These are phyloP conservation scores for Aphodius sticticus DNA, from an alignment of 2,888 invertebrate genomes.

Conservation along the genomic window DNA sequence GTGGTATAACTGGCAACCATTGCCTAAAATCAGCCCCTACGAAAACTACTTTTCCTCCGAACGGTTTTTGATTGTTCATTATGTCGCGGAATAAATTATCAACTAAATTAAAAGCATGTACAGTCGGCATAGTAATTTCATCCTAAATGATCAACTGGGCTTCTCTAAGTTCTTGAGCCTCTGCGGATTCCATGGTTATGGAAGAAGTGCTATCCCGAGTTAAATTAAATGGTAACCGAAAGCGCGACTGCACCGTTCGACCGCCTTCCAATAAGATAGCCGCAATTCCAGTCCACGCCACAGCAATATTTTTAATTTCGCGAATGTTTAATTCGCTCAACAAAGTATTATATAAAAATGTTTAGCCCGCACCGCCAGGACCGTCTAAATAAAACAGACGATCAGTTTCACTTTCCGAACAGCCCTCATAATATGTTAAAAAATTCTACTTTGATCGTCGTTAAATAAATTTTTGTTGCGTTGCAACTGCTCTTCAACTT, in stretches of 20 bases:
- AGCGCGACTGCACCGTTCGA: conserved; percentile 52
- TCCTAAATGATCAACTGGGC: conserved; percentile 37
- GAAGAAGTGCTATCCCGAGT: conserved; percentile 25
- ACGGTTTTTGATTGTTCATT: conserved; percentile 23
- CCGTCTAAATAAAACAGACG: conserved; percentile 47
- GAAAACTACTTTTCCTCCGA: conserved; percentile 39
- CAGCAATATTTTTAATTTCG: conserved; percentile 27
- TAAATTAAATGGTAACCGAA: conserved; percentile 47
- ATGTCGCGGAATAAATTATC: conserved; percentile 32
- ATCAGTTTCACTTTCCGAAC: not conserved
- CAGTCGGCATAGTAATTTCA: conserved; percentile 38
- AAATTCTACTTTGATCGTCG: not conserved
- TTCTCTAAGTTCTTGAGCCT: conserved; percentile 24
- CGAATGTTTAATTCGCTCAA: conserved; percentile 39
- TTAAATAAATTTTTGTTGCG: not conserved
- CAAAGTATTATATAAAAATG: conserved; percentile 51
- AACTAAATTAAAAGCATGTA: conserved; percentile 32
- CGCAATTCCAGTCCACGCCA: conserved; percentile 53
- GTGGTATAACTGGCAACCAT: conserved; percentile 38
- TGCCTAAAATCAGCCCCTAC: conserved; percentile 44
- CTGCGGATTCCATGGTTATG: conserved; percentile 24
- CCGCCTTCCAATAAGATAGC: conserved; percentile 52
- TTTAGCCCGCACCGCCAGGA: conserved; percentile 58
- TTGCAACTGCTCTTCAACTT: not conserved
- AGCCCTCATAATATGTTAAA: not conserved